phyloP scores from a whole-genome alignment of 2,113 vertebrate species.

The Nycticorax nycticorax region DNA sequence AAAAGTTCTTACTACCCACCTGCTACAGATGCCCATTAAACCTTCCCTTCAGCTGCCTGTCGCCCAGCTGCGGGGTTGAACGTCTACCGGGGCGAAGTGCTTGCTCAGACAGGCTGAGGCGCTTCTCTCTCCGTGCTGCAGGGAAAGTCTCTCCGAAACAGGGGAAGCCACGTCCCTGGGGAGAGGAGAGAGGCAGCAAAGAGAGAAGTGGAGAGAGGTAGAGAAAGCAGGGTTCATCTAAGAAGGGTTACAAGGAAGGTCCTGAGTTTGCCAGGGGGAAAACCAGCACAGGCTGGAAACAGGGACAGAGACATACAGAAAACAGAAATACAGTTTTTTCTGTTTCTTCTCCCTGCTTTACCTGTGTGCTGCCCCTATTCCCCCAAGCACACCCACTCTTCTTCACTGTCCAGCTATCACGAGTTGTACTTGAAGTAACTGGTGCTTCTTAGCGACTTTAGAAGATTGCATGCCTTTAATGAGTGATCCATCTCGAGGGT shows the following conservation, averaged over 20 bases:
- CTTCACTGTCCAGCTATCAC: neutral
- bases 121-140: fast-evolving
- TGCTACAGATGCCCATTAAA: neutral
- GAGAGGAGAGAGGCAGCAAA: neutral
- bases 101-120: neutral
- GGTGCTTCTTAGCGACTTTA: neutral
- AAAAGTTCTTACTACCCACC: neutral
- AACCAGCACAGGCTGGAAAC: neutral
- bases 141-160: neutral
- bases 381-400: neutral
- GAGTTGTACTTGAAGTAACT: neutral
- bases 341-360: neutral
- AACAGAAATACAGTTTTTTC: neutral
- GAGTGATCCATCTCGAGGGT: neutral
- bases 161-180: neutral
- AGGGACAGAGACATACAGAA: neutral
- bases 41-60: neutral
- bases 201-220: fast-evolving
- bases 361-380: neutral
- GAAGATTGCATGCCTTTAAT: neutral
- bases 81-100: neutral
- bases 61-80: neutral
- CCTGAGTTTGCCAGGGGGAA: neutral
- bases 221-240: neutral
- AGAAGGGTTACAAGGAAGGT: neutral